Base-by-base conservation (phyloP, 1,140 invertebrate genomes). In the Drosophila leontia region DNA sequence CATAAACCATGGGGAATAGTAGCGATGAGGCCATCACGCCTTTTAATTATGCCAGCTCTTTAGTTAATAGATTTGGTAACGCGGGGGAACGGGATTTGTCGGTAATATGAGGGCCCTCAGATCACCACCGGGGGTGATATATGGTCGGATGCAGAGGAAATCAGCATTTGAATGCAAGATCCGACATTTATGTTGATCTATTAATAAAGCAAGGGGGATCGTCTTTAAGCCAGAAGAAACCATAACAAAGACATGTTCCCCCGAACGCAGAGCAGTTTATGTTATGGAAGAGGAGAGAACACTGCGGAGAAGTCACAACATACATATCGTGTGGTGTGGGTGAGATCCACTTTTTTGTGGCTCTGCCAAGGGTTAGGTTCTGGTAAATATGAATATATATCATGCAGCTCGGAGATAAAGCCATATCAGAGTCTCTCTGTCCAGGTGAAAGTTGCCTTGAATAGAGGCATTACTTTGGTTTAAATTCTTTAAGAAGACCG, bases 31-130 rank as follows among this genome's bases (percentile, higher is more conserved):
- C 75, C 80, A 80, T 88, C 84, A 83, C 83, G 83, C 83, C 83
- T 77, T 77, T 87, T 87, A 88, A 87, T 87, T 87, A 87, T 87
- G 86, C 78, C 80, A 87, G 83, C 84, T 87, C 83, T 87, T 87
- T 87, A 87, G 83, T 88, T 87, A 87, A 87, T 87, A 87, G 83
- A 80, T 83, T 87, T 87, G 80, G 83, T 78, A 79, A 80, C 83
- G 71, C 80, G 76, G 67, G 68, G 68, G 32, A 26, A 17, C n/a
- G 56, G 69, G 65, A 61, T 75, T 77, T 77, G 71, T 58, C 61
- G 55, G 62, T 60, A 69, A 68, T 69, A 77, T 77, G 75, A 61
- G 75, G 75, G 75, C 75, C 39, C 11, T 17, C 41, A 17, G 41
- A 35, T 60, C 12, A 13, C 15, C 19, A 44, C 42, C 39, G 60